These are phyloP conservation scores for Xyrichtys novacula DNA, from an alignment of 2,797 vertebrate genomes.

Conservation along the genomic window DNA sequence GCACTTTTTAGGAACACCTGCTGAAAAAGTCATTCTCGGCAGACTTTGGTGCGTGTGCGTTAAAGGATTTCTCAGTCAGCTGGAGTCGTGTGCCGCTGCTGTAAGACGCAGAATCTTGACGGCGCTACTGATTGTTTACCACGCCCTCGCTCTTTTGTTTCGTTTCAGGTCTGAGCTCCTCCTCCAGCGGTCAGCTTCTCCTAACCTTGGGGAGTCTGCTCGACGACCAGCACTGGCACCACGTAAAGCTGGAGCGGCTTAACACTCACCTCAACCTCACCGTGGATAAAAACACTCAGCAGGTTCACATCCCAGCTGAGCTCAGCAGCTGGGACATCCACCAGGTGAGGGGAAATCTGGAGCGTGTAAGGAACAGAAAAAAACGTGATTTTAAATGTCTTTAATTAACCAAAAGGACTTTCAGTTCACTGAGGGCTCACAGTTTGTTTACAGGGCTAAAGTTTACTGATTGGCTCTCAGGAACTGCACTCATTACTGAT, in stretches of 20 bases:
- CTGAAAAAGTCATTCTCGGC: too few species aligned
- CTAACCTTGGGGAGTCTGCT: conserved; percentile 92
- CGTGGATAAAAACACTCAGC: conserved; percentile 90
- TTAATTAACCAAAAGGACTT: not conserved
- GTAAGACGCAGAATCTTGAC: not conserved
- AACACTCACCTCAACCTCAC: conserved; percentile 94
- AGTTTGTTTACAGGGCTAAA: not conserved
- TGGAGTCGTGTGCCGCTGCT: not conserved
- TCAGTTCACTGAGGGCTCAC: not conserved
- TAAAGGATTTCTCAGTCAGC: conserved; percentile 8
- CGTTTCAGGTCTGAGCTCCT: conserved; percentile 70
- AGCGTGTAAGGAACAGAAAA: not conserved
- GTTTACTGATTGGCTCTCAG: not conserved
- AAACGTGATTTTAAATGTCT: not conserved
- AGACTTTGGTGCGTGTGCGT: not conserved
- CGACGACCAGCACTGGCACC: conserved; percentile 97
- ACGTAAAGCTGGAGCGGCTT: conserved; percentile 90
- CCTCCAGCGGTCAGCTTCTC: conserved; percentile 78
- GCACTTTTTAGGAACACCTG: too few species aligned
- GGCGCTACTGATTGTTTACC: not conserved
- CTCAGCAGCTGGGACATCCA: conserved; percentile 89
- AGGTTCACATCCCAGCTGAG: conserved; percentile 88
- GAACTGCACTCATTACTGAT: not conserved
- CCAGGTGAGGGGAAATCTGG: conserved; percentile 86
- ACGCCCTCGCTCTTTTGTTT: not conserved